phyloP scores from a whole-genome alignment of 2,888 invertebrate genomes.

The Caenorhabditis sp. region DNA sequence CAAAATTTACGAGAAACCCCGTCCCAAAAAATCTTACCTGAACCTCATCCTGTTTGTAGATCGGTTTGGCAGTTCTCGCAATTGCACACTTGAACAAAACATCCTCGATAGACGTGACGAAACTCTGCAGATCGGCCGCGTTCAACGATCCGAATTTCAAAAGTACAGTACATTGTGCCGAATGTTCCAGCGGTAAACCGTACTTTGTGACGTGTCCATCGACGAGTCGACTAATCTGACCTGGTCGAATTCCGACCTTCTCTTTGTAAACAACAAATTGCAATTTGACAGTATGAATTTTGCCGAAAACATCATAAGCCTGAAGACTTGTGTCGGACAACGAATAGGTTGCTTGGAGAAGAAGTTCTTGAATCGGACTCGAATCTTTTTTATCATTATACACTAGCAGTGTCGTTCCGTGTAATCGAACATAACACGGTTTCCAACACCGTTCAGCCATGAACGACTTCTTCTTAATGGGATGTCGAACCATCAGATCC shows the following conservation, averaged over 20 bases:
- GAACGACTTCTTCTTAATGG: slow-evolving; percentile 90
- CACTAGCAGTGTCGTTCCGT: slow-evolving; percentile 81
- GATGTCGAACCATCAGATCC: slow-evolving; percentile 80
- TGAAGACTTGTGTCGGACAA: slow-evolving; percentile 76
- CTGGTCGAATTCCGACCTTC: slow-evolving; percentile 89
- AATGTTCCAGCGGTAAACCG: slow-evolving; percentile 91
- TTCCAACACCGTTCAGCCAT: slow-evolving; percentile 84
- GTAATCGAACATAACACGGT: slow-evolving; percentile 86
- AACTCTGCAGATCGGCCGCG: slow-evolving; percentile 88
- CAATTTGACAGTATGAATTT: slow-evolving; percentile 95
- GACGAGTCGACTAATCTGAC: slow-evolving; percentile 56
- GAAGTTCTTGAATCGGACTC: slow-evolving; percentile 59
- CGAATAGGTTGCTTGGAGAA: slow-evolving; percentile 73
- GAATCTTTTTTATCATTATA: slow-evolving; percentile 49
- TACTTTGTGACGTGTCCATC: slow-evolving; percentile 84
- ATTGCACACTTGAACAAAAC: slow-evolving; percentile 85
- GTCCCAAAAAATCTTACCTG: no score
- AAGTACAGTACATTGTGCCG: slow-evolving; percentile 92
- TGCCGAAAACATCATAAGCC: slow-evolving; percentile 97
- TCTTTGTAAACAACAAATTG: slow-evolving; percentile 98
- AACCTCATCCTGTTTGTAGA: slow-evolving; percentile 90
- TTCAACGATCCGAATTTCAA: slow-evolving; percentile 91
- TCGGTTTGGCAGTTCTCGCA: slow-evolving; percentile 74
- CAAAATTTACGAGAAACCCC: no score
- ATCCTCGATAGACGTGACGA: slow-evolving; percentile 90